Conservation (phyloP, 2,797 vertebrate species). For the Danio choprae region DNA sequence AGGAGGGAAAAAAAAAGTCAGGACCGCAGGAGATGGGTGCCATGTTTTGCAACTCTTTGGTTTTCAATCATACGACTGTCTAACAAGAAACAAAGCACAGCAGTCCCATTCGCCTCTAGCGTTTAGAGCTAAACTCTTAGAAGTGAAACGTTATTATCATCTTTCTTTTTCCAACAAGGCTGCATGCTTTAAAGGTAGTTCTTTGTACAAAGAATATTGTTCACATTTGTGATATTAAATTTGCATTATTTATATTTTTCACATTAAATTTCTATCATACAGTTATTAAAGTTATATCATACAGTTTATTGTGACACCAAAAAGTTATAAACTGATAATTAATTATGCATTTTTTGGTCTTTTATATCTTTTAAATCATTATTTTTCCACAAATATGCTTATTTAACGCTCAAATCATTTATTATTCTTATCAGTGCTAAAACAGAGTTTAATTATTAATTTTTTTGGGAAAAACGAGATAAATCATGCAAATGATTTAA, state of each 20-base stretch:
- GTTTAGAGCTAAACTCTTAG: constrained; percentile 26
- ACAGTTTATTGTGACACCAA: too few species aligned
- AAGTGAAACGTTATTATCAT: constrained; percentile 17
- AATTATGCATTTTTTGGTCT: too few species aligned
- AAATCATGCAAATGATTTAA: too few species aligned
- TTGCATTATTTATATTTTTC: not conserved
- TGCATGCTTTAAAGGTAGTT: not conserved
- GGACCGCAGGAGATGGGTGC: constrained; percentile 42
- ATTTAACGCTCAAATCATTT: too few species aligned
- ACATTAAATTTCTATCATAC: too few species aligned
- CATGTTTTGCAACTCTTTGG: constrained; percentile 39
- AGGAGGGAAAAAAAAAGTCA: not conserved
- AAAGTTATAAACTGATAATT: too few species aligned
- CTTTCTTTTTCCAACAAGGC: constrained; percentile 3
- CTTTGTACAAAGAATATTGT: not conserved
- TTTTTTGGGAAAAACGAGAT: too few species aligned
- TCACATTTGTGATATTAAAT: not conserved
- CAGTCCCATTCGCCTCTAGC: constrained; percentile 27
- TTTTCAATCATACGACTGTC: constrained; percentile 39
- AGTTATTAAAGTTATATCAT: too few species aligned
- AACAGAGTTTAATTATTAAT: too few species aligned
- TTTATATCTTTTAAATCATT: too few species aligned
- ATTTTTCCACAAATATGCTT: too few species aligned
- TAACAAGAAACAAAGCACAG: constrained; percentile 18
- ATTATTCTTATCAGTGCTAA: too few species aligned